phyloP scores from a whole-genome alignment of 2,797 vertebrate species.

The Xiphorhynchus erythropygius region DNA sequence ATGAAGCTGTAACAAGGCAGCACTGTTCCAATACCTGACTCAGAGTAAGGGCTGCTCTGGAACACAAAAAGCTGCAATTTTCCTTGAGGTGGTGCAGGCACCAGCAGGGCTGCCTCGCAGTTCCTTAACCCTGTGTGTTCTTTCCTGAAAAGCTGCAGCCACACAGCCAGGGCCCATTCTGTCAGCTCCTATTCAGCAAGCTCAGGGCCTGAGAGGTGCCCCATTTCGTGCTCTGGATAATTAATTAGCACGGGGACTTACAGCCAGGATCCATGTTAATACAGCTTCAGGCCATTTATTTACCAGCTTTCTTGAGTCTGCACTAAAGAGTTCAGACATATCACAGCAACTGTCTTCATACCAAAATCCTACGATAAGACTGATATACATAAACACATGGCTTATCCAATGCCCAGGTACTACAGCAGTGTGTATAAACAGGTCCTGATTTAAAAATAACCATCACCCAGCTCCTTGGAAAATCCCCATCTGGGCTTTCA shows the following conservation, averaged over 20 bases:
- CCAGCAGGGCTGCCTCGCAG: background rate
- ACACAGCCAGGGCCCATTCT: background rate
- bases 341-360: background rate
- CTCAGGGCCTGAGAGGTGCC: background rate
- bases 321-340: background rate
- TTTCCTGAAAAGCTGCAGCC: background rate
- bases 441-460: background rate
- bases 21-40: background rate
- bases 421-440: background rate
- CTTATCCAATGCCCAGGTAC: background rate
- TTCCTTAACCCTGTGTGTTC: background rate
- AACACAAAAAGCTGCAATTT: background rate
- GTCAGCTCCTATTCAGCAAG: background rate
- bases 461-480: background rate
- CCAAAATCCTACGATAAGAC: background rate
- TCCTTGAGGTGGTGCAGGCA: background rate
- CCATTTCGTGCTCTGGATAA: background rate
- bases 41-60: background rate
- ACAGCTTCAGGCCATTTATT: background rate
- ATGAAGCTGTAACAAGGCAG: background rate
- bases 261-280: background rate
- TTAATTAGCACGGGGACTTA: background rate
- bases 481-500: background rate
- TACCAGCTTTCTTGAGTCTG: background rate
- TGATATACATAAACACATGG: rapidly evolving